These are phyloP conservation scores for Salmo trutta DNA, from an alignment of 2,797 vertebrate species.

Conservation along the genomic window DNA sequence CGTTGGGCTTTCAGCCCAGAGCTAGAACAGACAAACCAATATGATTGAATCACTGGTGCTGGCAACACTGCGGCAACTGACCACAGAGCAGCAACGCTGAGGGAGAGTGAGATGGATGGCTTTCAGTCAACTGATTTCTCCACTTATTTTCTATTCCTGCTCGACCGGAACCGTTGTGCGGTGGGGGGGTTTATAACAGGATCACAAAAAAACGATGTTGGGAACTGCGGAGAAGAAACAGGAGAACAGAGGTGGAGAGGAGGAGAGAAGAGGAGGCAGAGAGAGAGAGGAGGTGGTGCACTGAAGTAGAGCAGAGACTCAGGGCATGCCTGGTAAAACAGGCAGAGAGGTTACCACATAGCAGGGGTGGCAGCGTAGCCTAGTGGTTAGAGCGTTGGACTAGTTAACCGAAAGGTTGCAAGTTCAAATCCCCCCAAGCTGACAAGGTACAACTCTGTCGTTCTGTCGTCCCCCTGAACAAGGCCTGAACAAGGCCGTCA, in stretches of 20 bases:
- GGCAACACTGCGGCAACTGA: neutral
- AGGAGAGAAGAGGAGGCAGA: neutral
- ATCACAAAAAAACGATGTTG: neutral
- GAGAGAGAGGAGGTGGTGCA: too few relatives aligned
- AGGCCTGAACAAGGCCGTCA: too few relatives aligned
- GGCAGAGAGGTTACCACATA: too few relatives aligned
- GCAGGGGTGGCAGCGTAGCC: too few relatives aligned
- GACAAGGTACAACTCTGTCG: too few relatives aligned
- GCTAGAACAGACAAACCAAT: slow-evolving; percentile 14
- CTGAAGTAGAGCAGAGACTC: too few relatives aligned
- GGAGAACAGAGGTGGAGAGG: neutral
- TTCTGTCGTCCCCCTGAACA: too few relatives aligned
- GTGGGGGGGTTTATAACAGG: neutral
- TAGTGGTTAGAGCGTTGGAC: too few relatives aligned
- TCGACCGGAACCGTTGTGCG: neutral
- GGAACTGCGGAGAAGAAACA: neutral
- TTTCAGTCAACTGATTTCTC: slow-evolving; percentile 11
- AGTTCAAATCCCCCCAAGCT: too few relatives aligned
- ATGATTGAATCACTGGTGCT: slow-evolving; percentile 10
- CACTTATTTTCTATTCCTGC: neutral
- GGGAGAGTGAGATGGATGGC: neutral
- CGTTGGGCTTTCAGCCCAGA: slow-evolving; percentile 12
- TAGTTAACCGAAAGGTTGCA: too few relatives aligned
- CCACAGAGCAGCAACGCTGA: slow-evolving; percentile 3
- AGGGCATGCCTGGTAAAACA: neutral